Conservation (phyloP, 2,888 invertebrate genomes). For the Drosophila infuscata region DNA sequence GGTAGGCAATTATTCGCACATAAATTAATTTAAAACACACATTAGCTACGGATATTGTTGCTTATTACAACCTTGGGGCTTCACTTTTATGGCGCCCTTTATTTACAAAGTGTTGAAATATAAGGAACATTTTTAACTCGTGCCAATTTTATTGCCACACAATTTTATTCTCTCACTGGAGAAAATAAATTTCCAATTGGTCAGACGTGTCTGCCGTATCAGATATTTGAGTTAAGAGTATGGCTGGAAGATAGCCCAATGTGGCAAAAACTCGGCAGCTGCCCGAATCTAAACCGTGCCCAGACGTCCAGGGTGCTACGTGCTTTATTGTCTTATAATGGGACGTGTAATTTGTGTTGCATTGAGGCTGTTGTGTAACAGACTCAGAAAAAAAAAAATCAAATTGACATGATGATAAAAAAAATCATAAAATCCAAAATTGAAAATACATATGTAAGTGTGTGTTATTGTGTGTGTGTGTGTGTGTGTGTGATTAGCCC, state of each 20-base stretch:
- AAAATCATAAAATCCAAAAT: slow-evolving; percentile 32
- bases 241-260: background rate
- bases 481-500: slow-evolving; percentile 2
- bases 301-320: slow-evolving; percentile 56
- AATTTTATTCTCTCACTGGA: too few species aligned
- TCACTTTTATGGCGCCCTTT: background rate
- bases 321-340: slow-evolving; percentile 72
- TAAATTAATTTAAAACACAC: background rate
- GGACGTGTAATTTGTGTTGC: slow-evolving; percentile 62
- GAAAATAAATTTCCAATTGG: slow-evolving; percentile 57
- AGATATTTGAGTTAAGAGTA: background rate
- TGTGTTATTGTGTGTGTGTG: background rate
- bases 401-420: slow-evolving; percentile 73
- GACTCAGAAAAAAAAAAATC: slow-evolving; percentile 18
- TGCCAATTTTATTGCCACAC: slow-evolving; percentile 54
- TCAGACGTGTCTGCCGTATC: slow-evolving; percentile 57
- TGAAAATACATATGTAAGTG: slow-evolving; percentile 3
- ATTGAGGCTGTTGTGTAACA: slow-evolving; percentile 20
- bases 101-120: slow-evolving; percentile 1
- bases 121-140: slow-evolving; percentile 22
- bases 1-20: background rate
- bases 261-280: slow-evolving; percentile 35
- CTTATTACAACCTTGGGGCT: background rate
- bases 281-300: slow-evolving; percentile 46
- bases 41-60: background rate